Conservation (phyloP, 2,888 invertebrate species). For the Sclerodermus sp. region DNA sequence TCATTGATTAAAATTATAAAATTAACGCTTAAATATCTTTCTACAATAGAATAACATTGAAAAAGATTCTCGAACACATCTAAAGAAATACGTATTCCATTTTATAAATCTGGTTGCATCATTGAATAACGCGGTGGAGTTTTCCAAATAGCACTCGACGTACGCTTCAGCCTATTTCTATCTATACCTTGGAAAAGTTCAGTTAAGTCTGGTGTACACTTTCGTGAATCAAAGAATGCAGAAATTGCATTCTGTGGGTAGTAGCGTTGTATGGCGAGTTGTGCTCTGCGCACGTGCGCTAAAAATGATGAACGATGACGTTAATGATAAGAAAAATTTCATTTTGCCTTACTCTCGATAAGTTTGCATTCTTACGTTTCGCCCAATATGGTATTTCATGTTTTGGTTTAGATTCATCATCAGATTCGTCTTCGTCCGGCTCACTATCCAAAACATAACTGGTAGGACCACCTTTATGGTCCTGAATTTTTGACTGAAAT, state of each 20-base stretch:
- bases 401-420: constrained; percentile 48
- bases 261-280: constrained; percentile 59
- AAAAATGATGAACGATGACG: constrained; percentile 26
- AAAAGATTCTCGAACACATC: constrained; percentile 1
- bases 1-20: not conserved
- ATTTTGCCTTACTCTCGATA: not conserved
- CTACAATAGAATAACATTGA: not conserved
- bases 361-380: constrained; percentile 29
- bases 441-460: constrained; percentile 51
- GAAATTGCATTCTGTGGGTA: constrained; percentile 59
- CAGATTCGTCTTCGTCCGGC: constrained; percentile 51
- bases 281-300: constrained; percentile 58
- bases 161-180: constrained; percentile 67
- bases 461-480: constrained; percentile 23
- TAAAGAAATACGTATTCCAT: no score
- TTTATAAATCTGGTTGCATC: constrained; percentile 41
- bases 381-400: constrained; percentile 51
- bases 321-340: not conserved
- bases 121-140: constrained; percentile 69
- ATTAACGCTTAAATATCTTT: not conserved
- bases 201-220: constrained; percentile 66
- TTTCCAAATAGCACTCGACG: constrained; percentile 76
- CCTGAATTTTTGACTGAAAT: constrained; percentile 27
- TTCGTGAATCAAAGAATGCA: constrained; percentile 61
- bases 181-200: constrained; percentile 72